A percentile compares a stretch with the other conserved stretches of the same genome.
These are phyloP conservation scores for Bovichtus diacanthus DNA, from an alignment of 2,797 vertebrate genomes.

Conservation along the genomic window DNA sequence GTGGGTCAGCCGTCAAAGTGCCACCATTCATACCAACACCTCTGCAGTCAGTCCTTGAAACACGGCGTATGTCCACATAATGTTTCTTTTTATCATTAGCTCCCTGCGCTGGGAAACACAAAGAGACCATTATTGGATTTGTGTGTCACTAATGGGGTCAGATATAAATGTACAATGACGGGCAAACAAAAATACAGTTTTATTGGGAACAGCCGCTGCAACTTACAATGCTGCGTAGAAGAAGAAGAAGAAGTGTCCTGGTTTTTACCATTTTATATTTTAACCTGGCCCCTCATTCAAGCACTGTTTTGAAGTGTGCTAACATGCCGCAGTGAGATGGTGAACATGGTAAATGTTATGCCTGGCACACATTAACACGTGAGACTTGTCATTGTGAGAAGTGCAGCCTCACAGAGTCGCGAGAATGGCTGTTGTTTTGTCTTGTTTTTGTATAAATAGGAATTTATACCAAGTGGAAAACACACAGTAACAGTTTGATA, in stretches of 20 bases:
- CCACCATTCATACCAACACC: conserved; percentile 7
- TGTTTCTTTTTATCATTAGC: conserved; percentile 4
- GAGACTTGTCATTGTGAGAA: background rate
- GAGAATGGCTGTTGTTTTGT: background rate
- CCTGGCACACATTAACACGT: background rate
- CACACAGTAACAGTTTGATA: background rate
- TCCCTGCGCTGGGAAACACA: background rate
- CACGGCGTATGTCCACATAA: background rate
- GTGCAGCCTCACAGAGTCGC: background rate
- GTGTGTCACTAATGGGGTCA: conserved; percentile 74
- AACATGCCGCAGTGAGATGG: background rate
- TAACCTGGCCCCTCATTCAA: background rate
- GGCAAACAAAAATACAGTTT: conserved; percentile 58
- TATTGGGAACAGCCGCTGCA: conserved; percentile 44
- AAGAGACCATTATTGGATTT: conserved; percentile 49
- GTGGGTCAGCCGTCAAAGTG: conserved; percentile 22
- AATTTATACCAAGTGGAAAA: background rate
- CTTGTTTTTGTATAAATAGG: background rate
- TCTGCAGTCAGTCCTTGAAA: background rate
- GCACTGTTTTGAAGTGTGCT: background rate
- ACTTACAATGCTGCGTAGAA: conserved; percentile 29
- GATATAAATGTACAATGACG: conserved; percentile 66
- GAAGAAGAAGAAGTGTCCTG: conserved; percentile 47
- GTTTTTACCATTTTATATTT: conserved; percentile 26
- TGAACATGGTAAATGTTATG: background rate